Conservation (phyloP, 2,113 vertebrate genomes). For the Pelmatolapia mariae region DNA sequence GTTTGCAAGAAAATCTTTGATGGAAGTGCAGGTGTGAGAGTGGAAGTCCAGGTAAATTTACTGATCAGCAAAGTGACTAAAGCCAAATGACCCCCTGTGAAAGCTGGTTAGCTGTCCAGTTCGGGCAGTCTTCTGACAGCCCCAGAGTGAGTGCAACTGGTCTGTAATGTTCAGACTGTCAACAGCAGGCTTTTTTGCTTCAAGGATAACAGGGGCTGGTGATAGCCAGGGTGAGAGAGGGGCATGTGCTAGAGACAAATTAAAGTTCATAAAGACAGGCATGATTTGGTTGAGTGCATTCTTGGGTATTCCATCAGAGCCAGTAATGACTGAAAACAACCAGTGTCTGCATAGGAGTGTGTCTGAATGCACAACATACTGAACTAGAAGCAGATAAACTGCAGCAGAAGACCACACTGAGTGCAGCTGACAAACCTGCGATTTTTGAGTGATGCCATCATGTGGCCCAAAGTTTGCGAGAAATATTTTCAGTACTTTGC, state of each 20-base stretch:
- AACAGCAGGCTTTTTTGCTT: background rate
- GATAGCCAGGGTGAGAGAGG: background rate
- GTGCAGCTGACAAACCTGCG: background rate
- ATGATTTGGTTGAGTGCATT: background rate
- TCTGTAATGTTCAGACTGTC: background rate
- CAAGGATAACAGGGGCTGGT: background rate
- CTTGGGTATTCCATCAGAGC: background rate
- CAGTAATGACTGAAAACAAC: background rate
- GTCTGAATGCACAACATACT: background rate
- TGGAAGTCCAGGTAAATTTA: background rate
- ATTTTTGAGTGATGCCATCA: background rate
- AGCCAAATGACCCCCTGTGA: background rate
- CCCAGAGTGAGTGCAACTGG: background rate
- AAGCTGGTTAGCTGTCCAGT: background rate
- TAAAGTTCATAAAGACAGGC: background rate
- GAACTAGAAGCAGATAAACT: background rate
- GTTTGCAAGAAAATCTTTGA: background rate
- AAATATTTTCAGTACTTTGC: background rate
- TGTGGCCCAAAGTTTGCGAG: background rate
- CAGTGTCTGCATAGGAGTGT: background rate
- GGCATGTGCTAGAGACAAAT: background rate
- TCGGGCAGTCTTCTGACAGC: background rate
- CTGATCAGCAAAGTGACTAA: background rate
- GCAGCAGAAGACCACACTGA: background rate
- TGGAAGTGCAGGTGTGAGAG: background rate